phyloP scores from a whole-genome alignment of 2,888 invertebrate genomes.

The Tachystola acroxantha region DNA sequence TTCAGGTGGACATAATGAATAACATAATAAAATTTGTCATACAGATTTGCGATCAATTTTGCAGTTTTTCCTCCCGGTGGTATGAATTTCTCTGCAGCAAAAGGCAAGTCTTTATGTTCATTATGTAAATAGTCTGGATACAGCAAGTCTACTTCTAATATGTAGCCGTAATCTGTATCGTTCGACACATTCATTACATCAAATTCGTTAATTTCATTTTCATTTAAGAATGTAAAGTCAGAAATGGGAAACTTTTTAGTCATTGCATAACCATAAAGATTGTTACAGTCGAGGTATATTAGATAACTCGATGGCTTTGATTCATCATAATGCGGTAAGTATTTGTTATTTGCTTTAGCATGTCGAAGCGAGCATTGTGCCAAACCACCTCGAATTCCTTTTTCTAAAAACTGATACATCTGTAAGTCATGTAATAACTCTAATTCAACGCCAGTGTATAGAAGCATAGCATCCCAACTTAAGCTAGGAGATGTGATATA shows the following conservation, averaged over 20 bases:
- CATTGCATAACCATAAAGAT: not conserved
- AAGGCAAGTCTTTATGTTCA: slow-evolving; percentile 9
- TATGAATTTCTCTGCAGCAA: slow-evolving; percentile 13
- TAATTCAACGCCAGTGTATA: too few species aligned
- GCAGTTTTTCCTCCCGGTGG: slow-evolving; percentile 9
- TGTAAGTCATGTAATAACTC: too few species aligned
- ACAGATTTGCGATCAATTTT: slow-evolving; percentile 16
- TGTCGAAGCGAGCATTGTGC: too few species aligned
- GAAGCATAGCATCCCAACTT: too few species aligned
- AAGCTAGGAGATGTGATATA: too few species aligned
- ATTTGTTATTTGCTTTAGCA: not conserved
- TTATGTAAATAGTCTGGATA: slow-evolving; percentile 6
- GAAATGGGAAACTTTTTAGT: too few species aligned
- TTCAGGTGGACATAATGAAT: slow-evolving; percentile 28
- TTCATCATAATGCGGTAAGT: not conserved
- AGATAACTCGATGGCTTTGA: too few species aligned
- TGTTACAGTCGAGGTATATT: not conserved
- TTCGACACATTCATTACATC: not conserved
- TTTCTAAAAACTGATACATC: too few species aligned
- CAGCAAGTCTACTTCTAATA: not conserved
- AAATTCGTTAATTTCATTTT: not conserved
- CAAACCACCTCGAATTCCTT: too few species aligned
- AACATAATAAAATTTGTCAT: slow-evolving; percentile 24
- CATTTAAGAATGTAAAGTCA: too few species aligned
- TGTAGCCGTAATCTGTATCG: not conserved